Evolutionary conservation across 2,888 invertebrate genomes (phyloP).

Genomic region (Ametastegia equiseti): DNA sequence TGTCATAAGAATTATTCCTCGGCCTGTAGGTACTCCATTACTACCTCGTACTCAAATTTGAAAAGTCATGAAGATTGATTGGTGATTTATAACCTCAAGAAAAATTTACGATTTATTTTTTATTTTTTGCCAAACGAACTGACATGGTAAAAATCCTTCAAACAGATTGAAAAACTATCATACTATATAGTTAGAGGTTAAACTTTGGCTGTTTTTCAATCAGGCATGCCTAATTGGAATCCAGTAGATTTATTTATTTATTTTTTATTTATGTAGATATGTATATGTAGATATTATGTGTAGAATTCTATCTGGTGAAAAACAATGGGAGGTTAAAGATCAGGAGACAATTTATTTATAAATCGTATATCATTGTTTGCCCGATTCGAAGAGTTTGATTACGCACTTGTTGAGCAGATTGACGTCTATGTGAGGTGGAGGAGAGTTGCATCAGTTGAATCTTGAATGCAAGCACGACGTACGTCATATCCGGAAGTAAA

Average conservation of each 20-base stretch:
- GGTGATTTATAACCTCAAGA: background rate
- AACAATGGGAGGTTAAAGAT: background rate
- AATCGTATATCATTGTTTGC: background rate
- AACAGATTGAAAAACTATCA: too few relatives aligned
- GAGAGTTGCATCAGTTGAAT: conserved; percentile 13
- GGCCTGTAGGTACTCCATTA: conserved; percentile 17
- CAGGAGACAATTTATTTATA: background rate
- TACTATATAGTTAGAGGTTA: too few relatives aligned
- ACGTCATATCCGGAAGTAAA: conserved; percentile 28
- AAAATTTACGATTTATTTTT: background rate
- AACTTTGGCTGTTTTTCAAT: too few relatives aligned
- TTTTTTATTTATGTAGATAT: too few relatives aligned
- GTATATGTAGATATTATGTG: too few relatives aligned
- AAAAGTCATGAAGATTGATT: background rate
- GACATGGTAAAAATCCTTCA: too few relatives aligned
- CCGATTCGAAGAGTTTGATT: conserved; percentile 9
- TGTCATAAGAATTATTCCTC: conserved; percentile 9
- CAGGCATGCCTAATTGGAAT: too few relatives aligned
- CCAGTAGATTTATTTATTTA: too few relatives aligned
- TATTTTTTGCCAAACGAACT: too few relatives aligned
- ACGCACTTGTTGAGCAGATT: background rate
- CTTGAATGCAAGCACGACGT: background rate
- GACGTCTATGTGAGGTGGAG: background rate
- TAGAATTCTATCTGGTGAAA: background rate
- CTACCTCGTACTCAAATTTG: background rate